phyloP scores from a whole-genome alignment of 1,140 invertebrate species.

The Micrasema longulum region DNA sequence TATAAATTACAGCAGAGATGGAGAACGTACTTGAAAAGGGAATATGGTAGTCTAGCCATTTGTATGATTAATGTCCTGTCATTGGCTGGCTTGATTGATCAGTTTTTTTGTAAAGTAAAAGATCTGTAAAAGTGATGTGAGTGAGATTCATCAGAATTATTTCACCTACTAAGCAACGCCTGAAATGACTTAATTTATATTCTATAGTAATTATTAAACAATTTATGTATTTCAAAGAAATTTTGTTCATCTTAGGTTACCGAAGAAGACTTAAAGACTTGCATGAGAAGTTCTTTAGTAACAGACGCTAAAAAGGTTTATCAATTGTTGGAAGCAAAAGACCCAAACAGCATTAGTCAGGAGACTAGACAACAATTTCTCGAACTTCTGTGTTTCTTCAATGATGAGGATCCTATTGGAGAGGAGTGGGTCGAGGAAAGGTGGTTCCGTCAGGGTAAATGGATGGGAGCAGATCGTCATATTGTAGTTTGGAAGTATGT shows the following conservation, averaged over 20 bases:
- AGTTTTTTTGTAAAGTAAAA: no score
- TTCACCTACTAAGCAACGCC: no score
- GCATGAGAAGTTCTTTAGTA: constrained; percentile 76
- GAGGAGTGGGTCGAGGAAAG: constrained; percentile 82
- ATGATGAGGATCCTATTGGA: constrained; percentile 74
- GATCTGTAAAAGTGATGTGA: no score
- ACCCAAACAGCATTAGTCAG: constrained; percentile 69
- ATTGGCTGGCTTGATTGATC: no score
- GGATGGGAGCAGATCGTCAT: constrained; percentile 66
- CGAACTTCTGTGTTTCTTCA: constrained; percentile 86
- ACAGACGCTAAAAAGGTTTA: constrained; percentile 80
- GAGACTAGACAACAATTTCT: constrained; percentile 78
- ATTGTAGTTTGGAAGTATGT: constrained; percentile 81
- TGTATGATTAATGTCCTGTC: no score
- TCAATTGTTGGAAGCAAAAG: constrained; percentile 75
- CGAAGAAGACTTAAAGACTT: constrained; percentile 71
- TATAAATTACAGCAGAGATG: no score
- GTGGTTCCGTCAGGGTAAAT: constrained; percentile 74
- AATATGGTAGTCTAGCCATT: no score
- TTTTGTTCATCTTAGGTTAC: constrained; percentile 62
- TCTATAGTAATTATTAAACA: no score
- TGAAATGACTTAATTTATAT: no score
- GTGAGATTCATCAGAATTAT: no score
- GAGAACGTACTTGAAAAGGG: no score
- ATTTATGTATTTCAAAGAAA: no score